Percentiles rank a stretch among this genome's conserved stretches.
Evolutionary conservation across 2,797 vertebrate species (phyloP).

Genomic region (Poliocrania exsul): DNA sequence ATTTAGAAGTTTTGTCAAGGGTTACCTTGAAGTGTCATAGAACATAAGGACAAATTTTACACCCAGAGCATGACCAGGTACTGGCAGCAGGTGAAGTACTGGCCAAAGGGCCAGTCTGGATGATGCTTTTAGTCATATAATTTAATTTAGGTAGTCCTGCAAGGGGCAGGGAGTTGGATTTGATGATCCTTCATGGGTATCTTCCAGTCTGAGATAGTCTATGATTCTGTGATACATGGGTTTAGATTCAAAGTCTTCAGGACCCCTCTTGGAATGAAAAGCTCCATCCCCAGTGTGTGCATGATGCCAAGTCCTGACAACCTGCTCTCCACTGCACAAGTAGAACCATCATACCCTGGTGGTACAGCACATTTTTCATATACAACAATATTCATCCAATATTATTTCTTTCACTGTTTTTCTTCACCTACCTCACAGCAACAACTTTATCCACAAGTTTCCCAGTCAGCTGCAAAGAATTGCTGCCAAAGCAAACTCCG

Average conservation of each 20-base stretch:
- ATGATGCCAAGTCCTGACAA: neutral
- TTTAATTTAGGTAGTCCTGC: neutral
- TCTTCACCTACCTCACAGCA: slow-evolving; percentile 82
- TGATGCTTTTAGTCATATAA: neutral
- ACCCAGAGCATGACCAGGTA: neutral
- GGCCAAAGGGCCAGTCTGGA: neutral
- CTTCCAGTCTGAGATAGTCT: neutral
- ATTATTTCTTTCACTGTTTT: neutral
- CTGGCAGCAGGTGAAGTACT: neutral
- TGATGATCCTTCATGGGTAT: neutral
- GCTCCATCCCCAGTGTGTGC: neutral
- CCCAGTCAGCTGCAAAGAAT: slow-evolving; percentile 85
- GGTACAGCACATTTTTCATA: neutral
- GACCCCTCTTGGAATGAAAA: neutral
- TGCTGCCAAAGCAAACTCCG: slow-evolving; percentile 81
- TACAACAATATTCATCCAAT: neutral
- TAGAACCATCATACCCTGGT: neutral
- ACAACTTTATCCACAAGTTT: slow-evolving; percentile 89
- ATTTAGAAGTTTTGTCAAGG: neutral
- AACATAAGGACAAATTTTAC: neutral
- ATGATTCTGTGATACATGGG: fast-evolving
- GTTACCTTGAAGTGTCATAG: neutral
- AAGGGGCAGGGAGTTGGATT: neutral
- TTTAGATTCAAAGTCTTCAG: neutral
- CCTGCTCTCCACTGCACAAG: neutral